Base-by-base conservation (phyloP, 2,888 invertebrate species). In the Nemotelus nigrinus region DNA sequence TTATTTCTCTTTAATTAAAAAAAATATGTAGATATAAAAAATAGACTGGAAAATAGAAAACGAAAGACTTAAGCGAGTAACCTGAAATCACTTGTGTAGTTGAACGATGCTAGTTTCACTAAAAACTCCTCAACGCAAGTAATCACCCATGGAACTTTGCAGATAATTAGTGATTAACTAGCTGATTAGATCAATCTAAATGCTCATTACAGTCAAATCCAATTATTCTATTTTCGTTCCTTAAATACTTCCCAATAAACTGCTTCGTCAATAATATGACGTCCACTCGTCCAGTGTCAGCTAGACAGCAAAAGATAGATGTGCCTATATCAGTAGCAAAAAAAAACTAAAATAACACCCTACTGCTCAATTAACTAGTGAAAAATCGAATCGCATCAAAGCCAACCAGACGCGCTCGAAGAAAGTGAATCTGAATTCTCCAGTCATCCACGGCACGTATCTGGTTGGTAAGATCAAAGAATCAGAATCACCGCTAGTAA, bases 381-480 rank as follows among this genome's bases (percentile, higher is more conserved):
- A 60, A 74, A 74, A 63, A 74, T 68, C 68, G 43, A 74, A 47
- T 39, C 67, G 48, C 8, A 72, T 39, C 48, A 68, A 50, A 41
- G 25, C 50, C 3, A 39, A 68, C 6, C 25, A 41, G 50, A 4
- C 39, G 48, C 67, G 74, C 44, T 50, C 8, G 63, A 63, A 57
- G 60, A 74, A 74, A 74, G 74, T 74, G 74, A 74, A 74, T 74
- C 60, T 60, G 74, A 74, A 74, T 63, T 63, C 60, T 63, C 47
- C 47, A 74, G 63, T 60, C 74, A 47, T 74, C 57, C 39, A 63
- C 43, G 3, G 60, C 5, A 10, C 25, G 25, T 25, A 25, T 25
- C 25, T 25, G 25, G 25, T 10, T 25, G 8, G 70, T 4, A 53
- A 41, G 43, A 70, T 70, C 43, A 41, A 70, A 55, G 55, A 60